Conservation (phyloP, 2,888 invertebrate genomes). For the Netelia virgata region DNA sequence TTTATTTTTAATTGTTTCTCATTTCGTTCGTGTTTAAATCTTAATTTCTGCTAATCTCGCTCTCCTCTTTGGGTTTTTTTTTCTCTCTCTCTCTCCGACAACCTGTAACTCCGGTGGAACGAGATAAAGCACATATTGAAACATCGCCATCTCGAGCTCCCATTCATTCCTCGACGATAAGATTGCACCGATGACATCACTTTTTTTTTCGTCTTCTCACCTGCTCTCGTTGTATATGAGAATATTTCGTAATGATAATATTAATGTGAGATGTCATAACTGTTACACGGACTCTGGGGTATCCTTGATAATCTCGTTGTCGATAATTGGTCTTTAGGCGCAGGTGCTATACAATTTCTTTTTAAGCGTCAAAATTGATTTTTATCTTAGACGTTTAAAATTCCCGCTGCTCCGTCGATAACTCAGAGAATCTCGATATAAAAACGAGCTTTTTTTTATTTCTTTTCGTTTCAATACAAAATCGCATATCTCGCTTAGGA, state of each 20-base stretch:
- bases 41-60: neutral
- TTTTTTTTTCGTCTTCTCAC: slow-evolving; percentile 25
- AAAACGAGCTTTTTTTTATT: too few relatives aligned
- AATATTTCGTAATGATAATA: slow-evolving; percentile 37
- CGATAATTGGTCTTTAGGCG: neutral
- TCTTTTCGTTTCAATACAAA: too few relatives aligned
- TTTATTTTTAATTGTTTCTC: neutral
- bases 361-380: neutral
- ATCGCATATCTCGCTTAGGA: too few relatives aligned
- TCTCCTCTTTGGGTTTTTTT: neutral
- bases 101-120: neutral
- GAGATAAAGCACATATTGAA: slow-evolving; percentile 24
- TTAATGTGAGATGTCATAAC: slow-evolving; percentile 40
- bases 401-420: too few relatives aligned
- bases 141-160: slow-evolving; percentile 1
- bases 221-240: neutral
- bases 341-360: neutral
- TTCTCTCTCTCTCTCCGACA: too few relatives aligned
- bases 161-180: slow-evolving; percentile 52
- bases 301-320: neutral
- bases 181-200: slow-evolving; percentile 50
- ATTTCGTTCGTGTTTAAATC: neutral
- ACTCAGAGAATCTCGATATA: too few relatives aligned
- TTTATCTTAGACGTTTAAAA: too few relatives aligned
- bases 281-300: neutral